Conservation (phyloP, 1,140 invertebrate species). For the Phenacoccus solenopsis region DNA sequence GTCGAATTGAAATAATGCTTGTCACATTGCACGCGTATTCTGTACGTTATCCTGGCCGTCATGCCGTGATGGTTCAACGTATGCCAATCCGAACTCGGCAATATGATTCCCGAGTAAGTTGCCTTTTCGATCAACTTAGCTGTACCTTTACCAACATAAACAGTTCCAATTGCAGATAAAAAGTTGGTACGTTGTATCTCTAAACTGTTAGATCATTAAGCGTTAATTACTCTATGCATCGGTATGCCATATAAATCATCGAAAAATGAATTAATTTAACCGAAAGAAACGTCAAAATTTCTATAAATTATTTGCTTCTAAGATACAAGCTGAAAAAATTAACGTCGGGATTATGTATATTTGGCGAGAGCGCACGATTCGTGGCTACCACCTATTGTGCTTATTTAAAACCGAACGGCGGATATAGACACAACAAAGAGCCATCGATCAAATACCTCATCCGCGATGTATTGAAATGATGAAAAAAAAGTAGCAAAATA, state of each 20-base stretch:
- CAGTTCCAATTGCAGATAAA: too few relatives aligned
- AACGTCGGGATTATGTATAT: neutral
- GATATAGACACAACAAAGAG: neutral
- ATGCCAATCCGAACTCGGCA: slow-evolving; percentile 80
- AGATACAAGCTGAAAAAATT: neutral
- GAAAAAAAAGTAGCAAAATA: neutral
- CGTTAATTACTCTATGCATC: too few relatives aligned
- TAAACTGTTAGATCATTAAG: too few relatives aligned
- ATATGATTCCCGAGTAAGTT: slow-evolving; percentile 76
- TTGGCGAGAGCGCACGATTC: neutral
- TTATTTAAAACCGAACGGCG: neutral
- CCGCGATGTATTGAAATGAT: too few relatives aligned
- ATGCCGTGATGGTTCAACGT: slow-evolving; percentile 65
- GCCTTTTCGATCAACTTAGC: slow-evolving; percentile 67
- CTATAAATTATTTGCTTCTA: neutral
- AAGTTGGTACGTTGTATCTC: neutral
- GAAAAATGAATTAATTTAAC: neutral
- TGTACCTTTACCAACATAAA: slow-evolving; percentile 27
- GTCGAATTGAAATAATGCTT: slow-evolving; percentile 88
- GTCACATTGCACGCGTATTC: slow-evolving; percentile 80
- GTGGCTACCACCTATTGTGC: neutral
- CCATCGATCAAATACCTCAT: neutral
- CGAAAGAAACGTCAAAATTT: neutral
- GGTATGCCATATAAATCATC: neutral
- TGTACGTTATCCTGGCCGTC: slow-evolving; percentile 63